These are phyloP conservation scores for Liolophura sinensis DNA, from an alignment of 1,140 invertebrate species.

Conservation along the genomic window DNA sequence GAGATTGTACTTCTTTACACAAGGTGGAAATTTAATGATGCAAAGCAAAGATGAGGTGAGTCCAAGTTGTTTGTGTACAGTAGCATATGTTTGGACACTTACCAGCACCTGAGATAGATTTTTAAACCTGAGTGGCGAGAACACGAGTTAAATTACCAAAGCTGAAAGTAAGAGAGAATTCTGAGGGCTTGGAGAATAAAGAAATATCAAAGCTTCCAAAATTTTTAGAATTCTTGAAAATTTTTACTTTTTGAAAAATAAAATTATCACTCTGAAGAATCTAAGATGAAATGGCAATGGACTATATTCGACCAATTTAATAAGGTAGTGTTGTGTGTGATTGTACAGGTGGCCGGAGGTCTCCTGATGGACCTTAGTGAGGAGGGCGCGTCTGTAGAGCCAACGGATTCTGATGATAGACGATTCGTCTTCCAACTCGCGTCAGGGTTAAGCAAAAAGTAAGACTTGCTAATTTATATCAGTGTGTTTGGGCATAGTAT, in stretches of 20 bases:
- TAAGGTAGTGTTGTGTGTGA: slow-evolving; percentile 7
- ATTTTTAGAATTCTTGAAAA: no score
- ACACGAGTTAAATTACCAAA: no score
- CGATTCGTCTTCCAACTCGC: slow-evolving; percentile 59
- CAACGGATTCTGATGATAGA: slow-evolving; percentile 58
- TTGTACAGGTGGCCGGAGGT: slow-evolving; percentile 56
- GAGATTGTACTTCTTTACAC: slow-evolving; percentile 59
- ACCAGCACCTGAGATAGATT: no score
- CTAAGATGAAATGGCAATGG: no score
- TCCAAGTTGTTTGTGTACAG: background rate
- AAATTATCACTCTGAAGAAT: no score
- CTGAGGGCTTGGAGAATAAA: no score
- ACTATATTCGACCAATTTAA: slow-evolving; percentile 1
- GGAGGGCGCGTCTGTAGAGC: slow-evolving; percentile 53
- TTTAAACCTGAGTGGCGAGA: no score
- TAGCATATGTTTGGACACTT: no score
- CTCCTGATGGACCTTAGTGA: slow-evolving; percentile 59
- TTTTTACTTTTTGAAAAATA: no score
- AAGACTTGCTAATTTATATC: slow-evolving; percentile 10
- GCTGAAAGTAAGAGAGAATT: no score
- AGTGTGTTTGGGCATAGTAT: background rate
- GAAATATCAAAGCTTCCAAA: no score
- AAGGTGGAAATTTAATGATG: slow-evolving; percentile 61
- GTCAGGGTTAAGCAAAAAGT: slow-evolving; percentile 44
- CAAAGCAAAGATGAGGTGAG: slow-evolving; percentile 58